Base-by-base conservation (phyloP, 2,888 invertebrate species). In the Eucriotettix oculatus region DNA sequence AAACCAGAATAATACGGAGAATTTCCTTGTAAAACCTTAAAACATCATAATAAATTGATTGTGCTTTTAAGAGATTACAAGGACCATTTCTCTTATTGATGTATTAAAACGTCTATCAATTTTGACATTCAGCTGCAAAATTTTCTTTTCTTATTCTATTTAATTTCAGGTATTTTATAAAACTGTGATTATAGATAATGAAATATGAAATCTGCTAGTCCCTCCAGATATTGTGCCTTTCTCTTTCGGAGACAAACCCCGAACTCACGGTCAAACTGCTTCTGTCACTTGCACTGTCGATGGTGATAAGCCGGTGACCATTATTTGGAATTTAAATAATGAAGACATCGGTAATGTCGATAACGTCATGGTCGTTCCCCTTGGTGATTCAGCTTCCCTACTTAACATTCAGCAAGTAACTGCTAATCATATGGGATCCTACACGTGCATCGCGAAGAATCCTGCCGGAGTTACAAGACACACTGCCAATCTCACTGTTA, bases 381-480 rank as follows among this genome's bases (percentile, higher is more conserved):
- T 48, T 12, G 48, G 48, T 9, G n/a, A 48, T n/a, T 48, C 48
- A 3, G n/a, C 14, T 48, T 48, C 48, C 12, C 9, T 48, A 14
- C n/a, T 48, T n/a, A 48, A 48, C n/a, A 48, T 12, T 14, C 48
- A 48, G n/a, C 12, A 48, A 48, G 82, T 68, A 75, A 80, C 79
- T 69, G 79, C 82, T 59, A 78, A 78, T 66, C 83, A 83, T 68
- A 79, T 80, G 65, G 84, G 83, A 62, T 80, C 81, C 72, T 84
- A 83, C 72, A 82, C 81, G 63, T 84, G 84, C 71, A 77, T 78
- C 68, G 82, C 80, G 53, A 79, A 79, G 70, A 85, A 85, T 71
- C 74, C 75, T 67, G 84, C 83, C 66, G 84, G 84, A 68, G 77
- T 79, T 66, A 76, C 75, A 63, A 78, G 80, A 68, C 78, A 79